These are phyloP conservation scores for Hypena proboscidalis DNA, from an alignment of 2,888 invertebrate species.

Conservation along the genomic window DNA sequence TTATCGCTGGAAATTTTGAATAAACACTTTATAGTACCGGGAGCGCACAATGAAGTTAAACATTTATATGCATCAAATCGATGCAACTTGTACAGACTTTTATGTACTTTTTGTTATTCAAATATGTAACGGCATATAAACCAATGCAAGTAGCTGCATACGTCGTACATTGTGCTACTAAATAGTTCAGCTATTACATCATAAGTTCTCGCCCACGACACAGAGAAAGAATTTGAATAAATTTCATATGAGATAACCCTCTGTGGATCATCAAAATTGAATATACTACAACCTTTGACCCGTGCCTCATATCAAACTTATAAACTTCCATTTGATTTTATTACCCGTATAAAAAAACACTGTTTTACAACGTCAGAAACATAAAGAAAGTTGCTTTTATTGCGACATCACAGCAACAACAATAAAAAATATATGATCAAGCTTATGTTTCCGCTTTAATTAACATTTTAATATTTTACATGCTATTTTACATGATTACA, in stretches of 20 bases:
- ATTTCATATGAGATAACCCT: constrained; percentile 35
- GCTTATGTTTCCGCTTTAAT: constrained; percentile 27
- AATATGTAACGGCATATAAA: too few species aligned
- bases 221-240: constrained; percentile 34
- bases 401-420: constrained; percentile 12
- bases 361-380: constrained; percentile 30
- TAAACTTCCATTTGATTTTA: constrained; percentile 41
- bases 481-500: constrained; percentile 4
- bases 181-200: too few species aligned
- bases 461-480: constrained; percentile 13
- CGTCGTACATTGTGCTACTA: too few species aligned
- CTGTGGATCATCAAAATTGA: constrained; percentile 44
- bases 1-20: too few species aligned
- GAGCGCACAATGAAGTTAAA: too few species aligned
- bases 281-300: constrained; percentile 41
- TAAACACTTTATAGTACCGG: too few species aligned
- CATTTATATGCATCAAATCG: too few species aligned
- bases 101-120: too few species aligned
- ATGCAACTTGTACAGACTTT: too few species aligned
- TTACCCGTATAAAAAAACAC: constrained; percentile 31
- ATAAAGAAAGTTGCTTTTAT: constrained; percentile 31
- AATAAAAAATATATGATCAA: constrained; percentile 23
- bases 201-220: constrained; percentile 25
- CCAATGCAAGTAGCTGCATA: too few species aligned
- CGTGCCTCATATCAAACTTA: constrained; percentile 23